Conservation (phyloP, 1,140 invertebrate genomes). For the Hestina assimilis region DNA sequence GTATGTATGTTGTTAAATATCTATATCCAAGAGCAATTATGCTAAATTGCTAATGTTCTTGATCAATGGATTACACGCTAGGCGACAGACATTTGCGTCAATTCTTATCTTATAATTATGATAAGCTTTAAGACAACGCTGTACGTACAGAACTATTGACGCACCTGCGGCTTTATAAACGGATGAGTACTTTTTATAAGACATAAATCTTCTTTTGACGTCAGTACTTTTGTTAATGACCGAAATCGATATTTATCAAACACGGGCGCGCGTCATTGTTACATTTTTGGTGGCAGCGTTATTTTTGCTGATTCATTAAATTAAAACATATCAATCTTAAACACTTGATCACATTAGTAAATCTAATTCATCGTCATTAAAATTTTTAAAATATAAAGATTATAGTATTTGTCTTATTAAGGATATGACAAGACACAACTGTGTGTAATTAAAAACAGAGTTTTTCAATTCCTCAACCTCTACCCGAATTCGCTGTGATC, state of each 20-base stretch:
- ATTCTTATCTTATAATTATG: conserved; percentile 48
- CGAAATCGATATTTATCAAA: conserved; percentile 18
- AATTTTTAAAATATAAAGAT: not conserved
- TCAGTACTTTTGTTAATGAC: conserved; percentile 16
- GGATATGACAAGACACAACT: conserved; percentile 4
- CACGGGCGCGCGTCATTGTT: conserved; percentile 6
- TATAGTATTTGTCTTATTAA: not conserved
- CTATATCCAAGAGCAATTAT: not conserved
- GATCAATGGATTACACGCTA: conserved; percentile 1
- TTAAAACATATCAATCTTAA: not conserved
- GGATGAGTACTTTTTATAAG: conserved; percentile 22
- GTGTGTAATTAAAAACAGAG: conserved; percentile 1
- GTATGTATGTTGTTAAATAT: conserved; percentile 2
- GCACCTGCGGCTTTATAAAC: conserved; percentile 31
- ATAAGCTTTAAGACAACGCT: conserved; percentile 39
- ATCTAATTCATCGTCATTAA: not conserved
- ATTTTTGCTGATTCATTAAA: not conserved
- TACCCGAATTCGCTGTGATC: conserved; percentile 56
- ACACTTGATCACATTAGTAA: not conserved
- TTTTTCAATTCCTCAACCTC: conserved; percentile 25
- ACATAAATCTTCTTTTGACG: conserved; percentile 31
- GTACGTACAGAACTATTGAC: conserved; percentile 29
- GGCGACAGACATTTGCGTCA: conserved; percentile 45
- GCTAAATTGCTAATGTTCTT: too few relatives aligned
- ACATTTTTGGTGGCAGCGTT: conserved; percentile 11